Base-by-base conservation (phyloP, 1,140 invertebrate species). In the Kradibia gibbosae region DNA sequence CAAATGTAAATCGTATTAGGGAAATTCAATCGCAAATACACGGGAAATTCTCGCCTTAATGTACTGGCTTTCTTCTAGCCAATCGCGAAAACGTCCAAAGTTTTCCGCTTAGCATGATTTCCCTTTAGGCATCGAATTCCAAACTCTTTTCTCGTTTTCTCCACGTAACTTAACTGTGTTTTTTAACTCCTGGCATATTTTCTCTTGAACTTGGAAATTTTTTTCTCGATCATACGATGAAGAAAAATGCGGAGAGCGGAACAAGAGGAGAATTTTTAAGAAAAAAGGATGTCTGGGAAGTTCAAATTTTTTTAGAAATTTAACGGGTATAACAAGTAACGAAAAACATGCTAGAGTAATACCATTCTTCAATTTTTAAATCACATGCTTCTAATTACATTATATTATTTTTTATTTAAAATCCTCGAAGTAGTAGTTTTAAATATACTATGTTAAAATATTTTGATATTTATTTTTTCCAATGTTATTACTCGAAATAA, bases 71-170 rank as follows among this genome's bases (percentile, higher is more conserved):
- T 45, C 48, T 42, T 50, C 53, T 10, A 80, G 48, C 55, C 71
- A 80, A 74, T 80, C 55, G 71, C 34, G 53, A 50, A 80, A 80
- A 74, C 55, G 79, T 81, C 72, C 60, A 81, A 80, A 81, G 79
- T 81, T 81, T 75, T 80, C 75, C 57, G 79, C 60, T 75, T 75
- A 81, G 28, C 31, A 25, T 45, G 57, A 81, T 81, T 75, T 81
- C 60, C 60, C 72, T 75, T 80, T 57, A 71, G 70, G 57, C 78
- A 5, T n/a, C 50, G 31, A 15, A n/a, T 42, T 79, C 50, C 25
- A 71, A 7, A 57, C 17, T 34, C 34, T 15, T 36, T 62, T 62
- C 60, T 53, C 31, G 28, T 57, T 53, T 75, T 57, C n/a, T 75
- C 10, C 45, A 20, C 50, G 20, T 20, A 31, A 48, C 15, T 11